A percentile compares a stretch with the other conserved stretches of the same genome.
Evolutionary conservation across 2,797 vertebrate genomes (phyloP).

Genomic region (Molossus alvarezi): DNA sequence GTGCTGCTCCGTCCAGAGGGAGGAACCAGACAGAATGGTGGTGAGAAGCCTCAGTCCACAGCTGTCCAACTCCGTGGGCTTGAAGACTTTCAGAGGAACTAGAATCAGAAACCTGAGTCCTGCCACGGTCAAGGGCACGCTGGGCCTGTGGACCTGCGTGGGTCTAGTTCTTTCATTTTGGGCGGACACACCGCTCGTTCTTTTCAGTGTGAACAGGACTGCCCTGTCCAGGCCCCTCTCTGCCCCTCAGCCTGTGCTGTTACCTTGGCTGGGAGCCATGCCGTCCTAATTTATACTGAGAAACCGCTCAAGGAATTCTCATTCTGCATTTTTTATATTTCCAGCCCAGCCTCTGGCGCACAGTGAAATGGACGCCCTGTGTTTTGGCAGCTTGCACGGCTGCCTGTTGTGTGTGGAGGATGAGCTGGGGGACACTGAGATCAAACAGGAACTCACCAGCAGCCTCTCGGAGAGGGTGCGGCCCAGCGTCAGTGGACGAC

Average conservation of each 20-base stretch:
- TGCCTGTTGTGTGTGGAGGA: not conserved
- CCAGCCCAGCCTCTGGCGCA: not conserved
- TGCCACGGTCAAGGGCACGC: rapidly evolving
- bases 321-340: not conserved
- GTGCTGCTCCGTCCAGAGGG: not conserved
- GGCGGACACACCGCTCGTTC: not conserved
- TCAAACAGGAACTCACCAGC: not conserved
- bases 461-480: not conserved
- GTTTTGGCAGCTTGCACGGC: not conserved
- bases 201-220: not conserved
- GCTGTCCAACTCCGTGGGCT: not conserved
- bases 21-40: not conserved
- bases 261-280: not conserved
- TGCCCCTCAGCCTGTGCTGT: not conserved
- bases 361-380: not conserved
- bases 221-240: not conserved
- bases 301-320: not conserved
- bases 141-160: not conserved
- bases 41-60: not conserved
- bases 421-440: not conserved
- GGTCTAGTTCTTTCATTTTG: not conserved
- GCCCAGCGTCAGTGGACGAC: not conserved
- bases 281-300: not conserved
- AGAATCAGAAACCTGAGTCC: not conserved
- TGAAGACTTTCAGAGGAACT: not conserved